Base-by-base conservation (phyloP, 2,797 vertebrate species). In the Miopithecus talapoin region DNA sequence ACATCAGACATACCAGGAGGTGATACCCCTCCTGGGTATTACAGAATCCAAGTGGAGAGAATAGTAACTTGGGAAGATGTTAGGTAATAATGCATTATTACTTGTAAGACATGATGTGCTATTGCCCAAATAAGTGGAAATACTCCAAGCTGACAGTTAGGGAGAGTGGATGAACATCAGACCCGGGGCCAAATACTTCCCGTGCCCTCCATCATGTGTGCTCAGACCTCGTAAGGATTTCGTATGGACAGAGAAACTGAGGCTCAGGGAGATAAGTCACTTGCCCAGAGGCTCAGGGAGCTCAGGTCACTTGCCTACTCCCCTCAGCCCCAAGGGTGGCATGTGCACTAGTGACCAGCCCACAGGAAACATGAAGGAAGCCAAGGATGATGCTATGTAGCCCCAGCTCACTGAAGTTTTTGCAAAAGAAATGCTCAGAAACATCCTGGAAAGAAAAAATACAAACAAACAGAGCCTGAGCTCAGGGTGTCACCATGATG, bases 1-100 rank as follows among this genome's bases (percentile, higher is more conserved):
- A 39, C 0, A 0, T 2, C 33, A 68, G n/a, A n/a, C 28, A 21
- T 1, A 85, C 0, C 36, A 50, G 24, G 26, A 79, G 43, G 81
- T 9, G 8, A 33, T 1, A 22, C 41, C 68, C 5, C 17, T 43
- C 41, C 4, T 2, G 50, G 36, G 39, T 50, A 46, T 81, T 5
- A 4, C 0, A 30, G 19, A 36, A 87, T 41, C 68, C 12, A 9
- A 61, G 36, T 2, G 36, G 36, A 76, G 10, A 89, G 43, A 70
- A 43, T 24, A n/a, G n/a, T 48, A 16, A 76, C 33, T 3, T 0
- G 19, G 41, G 72, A 26, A 79, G 50, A 79, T 8, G 13, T 21
- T 39, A 33, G 90, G 30, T 30, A 11, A 39, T 12, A 81, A 17
- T 0, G 1, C 14, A 0, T 10, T 21, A 2, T 61, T 89, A 4